Conservation (phyloP, 1,140 invertebrate species). For the Papilio polyxenes region DNA sequence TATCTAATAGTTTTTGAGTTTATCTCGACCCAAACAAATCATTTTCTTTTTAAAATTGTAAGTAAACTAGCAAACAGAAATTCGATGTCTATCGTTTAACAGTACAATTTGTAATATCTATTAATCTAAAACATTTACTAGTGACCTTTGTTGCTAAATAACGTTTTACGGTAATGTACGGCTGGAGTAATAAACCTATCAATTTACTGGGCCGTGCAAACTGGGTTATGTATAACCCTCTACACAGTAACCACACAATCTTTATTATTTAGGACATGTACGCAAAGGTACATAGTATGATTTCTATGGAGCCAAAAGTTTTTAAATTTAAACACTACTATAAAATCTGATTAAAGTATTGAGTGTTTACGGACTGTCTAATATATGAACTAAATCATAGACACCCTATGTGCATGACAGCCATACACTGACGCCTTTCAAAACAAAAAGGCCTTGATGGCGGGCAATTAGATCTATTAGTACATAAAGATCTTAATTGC, state of each 20-base stretch:
- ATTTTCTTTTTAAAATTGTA: no score
- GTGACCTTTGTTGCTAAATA: background rate
- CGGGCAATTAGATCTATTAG: constrained; percentile 18
- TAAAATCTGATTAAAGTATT: background rate
- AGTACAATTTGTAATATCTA: background rate
- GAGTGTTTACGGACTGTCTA: background rate
- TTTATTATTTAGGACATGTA: background rate
- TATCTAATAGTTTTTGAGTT: no score
- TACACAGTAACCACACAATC: background rate
- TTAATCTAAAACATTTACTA: background rate
- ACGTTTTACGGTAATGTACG: constrained; percentile 20
- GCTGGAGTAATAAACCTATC: constrained; percentile 19
- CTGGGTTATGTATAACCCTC: constrained; percentile 1
- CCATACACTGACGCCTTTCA: constrained; percentile 12
- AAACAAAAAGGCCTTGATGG: constrained; percentile 16
- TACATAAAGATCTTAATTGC: constrained; percentile 20
- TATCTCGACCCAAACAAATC: no score
- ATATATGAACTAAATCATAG: background rate
- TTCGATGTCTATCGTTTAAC: no score
- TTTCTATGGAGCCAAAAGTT: background rate
- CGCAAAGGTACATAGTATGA: background rate
- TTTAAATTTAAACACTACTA: background rate
- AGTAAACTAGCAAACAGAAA: no score
- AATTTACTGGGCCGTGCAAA: constrained; percentile 26
- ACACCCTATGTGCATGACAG: background rate